phyloP scores from a whole-genome alignment of 2,888 invertebrate genomes.

The Hydroisotoma schaefferi region DNA sequence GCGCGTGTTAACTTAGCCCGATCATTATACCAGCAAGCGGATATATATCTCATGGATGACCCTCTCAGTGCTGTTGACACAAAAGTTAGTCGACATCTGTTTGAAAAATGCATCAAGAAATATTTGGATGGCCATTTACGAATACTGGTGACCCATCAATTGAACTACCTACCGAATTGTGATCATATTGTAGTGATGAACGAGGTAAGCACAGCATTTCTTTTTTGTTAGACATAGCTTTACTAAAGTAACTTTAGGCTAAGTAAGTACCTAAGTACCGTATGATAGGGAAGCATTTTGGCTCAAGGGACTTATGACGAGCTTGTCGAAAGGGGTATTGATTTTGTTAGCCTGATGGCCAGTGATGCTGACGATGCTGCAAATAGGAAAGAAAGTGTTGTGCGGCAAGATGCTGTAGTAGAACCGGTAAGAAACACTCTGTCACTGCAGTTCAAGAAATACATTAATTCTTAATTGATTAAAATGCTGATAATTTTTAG shows the following conservation, averaged over 20 bases:
- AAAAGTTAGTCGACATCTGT: slow-evolving; percentile 54
- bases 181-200: slow-evolving; percentile 65
- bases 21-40: slow-evolving; percentile 55
- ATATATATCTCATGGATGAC: slow-evolving; percentile 57
- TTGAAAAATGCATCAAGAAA: slow-evolving; percentile 53
- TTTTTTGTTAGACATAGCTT: background rate
- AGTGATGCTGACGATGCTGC: slow-evolving; percentile 48
- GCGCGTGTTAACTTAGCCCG: slow-evolving; percentile 53
- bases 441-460: too few species aligned
- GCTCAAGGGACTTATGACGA: slow-evolving; percentile 62
- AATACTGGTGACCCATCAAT: slow-evolving; percentile 68
- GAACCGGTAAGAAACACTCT: background rate
- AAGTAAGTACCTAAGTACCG: background rate
- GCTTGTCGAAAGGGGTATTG: slow-evolving; percentile 52
- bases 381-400: slow-evolving; percentile 1
- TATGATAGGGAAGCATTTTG: slow-evolving; percentile 55
- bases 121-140: slow-evolving; percentile 52
- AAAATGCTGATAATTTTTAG: too few species aligned
- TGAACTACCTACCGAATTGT: slow-evolving; percentile 70
- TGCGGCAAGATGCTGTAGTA: background rate
- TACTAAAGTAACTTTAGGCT: background rate
- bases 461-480: too few species aligned
- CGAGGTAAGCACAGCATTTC: slow-evolving; percentile 54
- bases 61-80: slow-evolving; percentile 57
- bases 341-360: slow-evolving; percentile 51